Conservation (phyloP, 2,888 invertebrate species). For the Ormyrus rosae region DNA sequence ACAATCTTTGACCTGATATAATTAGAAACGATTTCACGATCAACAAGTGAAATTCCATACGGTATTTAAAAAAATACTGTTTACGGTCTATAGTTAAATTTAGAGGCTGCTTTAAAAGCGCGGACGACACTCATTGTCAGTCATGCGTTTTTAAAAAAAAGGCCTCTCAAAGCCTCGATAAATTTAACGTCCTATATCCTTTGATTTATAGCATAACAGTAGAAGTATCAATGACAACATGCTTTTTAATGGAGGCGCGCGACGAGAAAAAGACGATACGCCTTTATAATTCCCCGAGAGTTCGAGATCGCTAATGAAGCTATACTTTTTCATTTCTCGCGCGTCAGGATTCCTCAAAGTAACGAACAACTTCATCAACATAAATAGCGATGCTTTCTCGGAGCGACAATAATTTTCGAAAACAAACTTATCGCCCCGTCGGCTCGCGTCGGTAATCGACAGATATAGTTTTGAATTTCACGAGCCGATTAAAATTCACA, state of each 20-base stretch:
- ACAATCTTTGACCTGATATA: no score
- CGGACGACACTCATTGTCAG: constrained; percentile 6
- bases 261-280: background rate
- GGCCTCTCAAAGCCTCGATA: constrained; percentile 11
- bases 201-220: constrained; percentile 32
- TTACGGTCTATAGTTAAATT: no score
- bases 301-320: constrained; percentile 9
- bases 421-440: no score
- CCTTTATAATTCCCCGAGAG: background rate
- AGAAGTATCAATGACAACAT: constrained; percentile 30
- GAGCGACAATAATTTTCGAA: no score
- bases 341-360: background rate
- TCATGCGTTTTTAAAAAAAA: background rate
- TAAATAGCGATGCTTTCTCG: no score
- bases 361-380: constrained; percentile 17
- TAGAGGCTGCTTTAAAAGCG: constrained; percentile 11
- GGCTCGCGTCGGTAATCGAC: no score
- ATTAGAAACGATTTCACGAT: no score
- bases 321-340: constrained; percentile 13
- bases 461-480: no score
- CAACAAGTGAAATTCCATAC: no score
- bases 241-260: constrained; percentile 10
- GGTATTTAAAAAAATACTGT: no score
- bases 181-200: constrained; percentile 4
- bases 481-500: no score